Evolutionary conservation across 2,113 vertebrate species (phyloP), one percentile per base, ranked within the genome.

Genomic region (Gymnocephalus cernua): DNA sequence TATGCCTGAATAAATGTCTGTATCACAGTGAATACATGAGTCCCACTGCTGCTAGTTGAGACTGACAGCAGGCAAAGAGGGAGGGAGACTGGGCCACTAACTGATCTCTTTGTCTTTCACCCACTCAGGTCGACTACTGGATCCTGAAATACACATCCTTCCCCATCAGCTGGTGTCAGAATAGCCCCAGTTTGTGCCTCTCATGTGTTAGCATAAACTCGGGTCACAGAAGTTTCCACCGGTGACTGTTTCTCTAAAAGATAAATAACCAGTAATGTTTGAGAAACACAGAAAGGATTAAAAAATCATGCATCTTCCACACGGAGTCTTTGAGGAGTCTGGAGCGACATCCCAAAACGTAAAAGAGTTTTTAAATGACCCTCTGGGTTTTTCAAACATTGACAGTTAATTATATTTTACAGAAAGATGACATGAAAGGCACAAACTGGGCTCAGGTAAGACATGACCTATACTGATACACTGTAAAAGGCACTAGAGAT

Each of bases 11-110:
- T 64, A 63, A 19, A 61, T 53, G 47, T 50, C 70, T 50, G n/a
- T 38, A 41, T 74, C 32, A 63, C 47, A 62, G 47, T 62, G 53
- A 19, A 63, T 68, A 54, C 8, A 79, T 64, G 68, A 80, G 66
- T 72, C 77, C 72, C 38, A 57, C 59, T 44, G 47, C 56, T 62
- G 57, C 56, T 62, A 47, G 38, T 32, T 72, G 68, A 80, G 77
- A 57, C 68, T 47, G 59, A 48, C 19, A 53, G 62, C 23, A 51
- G n/a, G 56, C 56, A 63, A 3, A 63, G 3, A 67, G 47, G 35
- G 4, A 44, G 68, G 27, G 44, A 45, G 45, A 62, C 53, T 41
- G 56, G 62, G 56, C 73, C 48, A 54, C 23, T 41, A 56, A 15
- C 54, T 65, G 50, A 66, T 45, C 48, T 29, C 53, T 59, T 14